Evolutionary conservation across 2,113 vertebrate species (phyloP).

Genomic region (Aix galericulata): DNA sequence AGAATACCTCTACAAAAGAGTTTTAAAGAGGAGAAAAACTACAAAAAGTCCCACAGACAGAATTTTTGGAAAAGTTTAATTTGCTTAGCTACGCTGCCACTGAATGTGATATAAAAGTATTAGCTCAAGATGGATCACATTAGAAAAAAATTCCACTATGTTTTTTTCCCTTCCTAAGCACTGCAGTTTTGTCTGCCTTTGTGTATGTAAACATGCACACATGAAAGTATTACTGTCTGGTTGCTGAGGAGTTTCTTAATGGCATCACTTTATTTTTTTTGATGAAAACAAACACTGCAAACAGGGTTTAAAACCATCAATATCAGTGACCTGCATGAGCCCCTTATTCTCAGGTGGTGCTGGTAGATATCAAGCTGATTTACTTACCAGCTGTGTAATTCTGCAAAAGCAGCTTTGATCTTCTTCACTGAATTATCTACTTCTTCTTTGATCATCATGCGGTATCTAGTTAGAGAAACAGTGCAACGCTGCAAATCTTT

Average conservation of each 20-base stretch:
- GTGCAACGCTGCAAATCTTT: slow-evolving; percentile 85
- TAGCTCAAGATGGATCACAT: background rate
- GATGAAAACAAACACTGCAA: background rate
- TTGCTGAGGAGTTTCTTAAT: background rate
- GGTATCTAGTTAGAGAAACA: slow-evolving; percentile 81
- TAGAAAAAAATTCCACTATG: fast-evolving
- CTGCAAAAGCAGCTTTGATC: slow-evolving; percentile 84
- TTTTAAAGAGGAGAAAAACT: background rate
- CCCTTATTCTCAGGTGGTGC: background rate
- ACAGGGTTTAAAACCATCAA: background rate
- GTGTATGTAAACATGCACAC: background rate
- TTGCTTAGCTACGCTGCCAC: background rate
- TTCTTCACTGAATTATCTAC: slow-evolving; percentile 84
- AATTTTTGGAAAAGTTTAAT: background rate
- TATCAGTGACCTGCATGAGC: background rate
- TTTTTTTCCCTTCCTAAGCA: background rate
- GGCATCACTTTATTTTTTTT: background rate
- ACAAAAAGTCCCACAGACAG: background rate
- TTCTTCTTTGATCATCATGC: slow-evolving; percentile 84
- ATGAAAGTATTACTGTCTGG: background rate
- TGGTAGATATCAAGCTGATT: background rate
- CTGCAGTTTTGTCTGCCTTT: background rate
- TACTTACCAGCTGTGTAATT: slow-evolving; percentile 82
- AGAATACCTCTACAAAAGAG: background rate
- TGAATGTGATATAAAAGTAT: background rate